Conservation (phyloP, 2,113 vertebrate species). For the Pogonocichla stellata region DNA sequence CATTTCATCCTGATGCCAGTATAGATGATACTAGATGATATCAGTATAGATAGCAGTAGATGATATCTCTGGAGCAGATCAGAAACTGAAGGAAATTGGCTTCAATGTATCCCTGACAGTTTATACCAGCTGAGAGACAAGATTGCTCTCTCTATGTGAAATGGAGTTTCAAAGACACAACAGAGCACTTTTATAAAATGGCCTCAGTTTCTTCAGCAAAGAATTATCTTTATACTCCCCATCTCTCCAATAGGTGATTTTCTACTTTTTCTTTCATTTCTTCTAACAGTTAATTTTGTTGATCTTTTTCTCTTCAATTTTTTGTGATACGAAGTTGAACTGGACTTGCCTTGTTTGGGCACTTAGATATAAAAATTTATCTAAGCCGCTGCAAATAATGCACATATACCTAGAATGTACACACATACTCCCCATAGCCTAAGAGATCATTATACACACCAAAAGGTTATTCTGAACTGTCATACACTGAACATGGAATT, state of each 20-base stretch:
- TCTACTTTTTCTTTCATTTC: slow-evolving; percentile 33
- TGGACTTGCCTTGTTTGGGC: slow-evolving; percentile 5
- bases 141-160: slow-evolving; percentile 22
- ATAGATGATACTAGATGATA: not conserved
- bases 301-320: slow-evolving; percentile 1
- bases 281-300: not conserved
- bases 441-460: not conserved
- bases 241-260: not conserved
- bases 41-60: not conserved
- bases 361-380: not conserved
- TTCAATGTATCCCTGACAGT: not conserved
- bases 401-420: not conserved
- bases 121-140: slow-evolving; percentile 43
- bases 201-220: slow-evolving; percentile 39
- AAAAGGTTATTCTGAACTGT: not conserved
- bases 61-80: not conserved
- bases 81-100: slow-evolving; percentile 28
- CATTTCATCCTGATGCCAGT: not conserved
- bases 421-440: not conserved
- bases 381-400: not conserved
- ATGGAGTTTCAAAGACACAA: slow-evolving; percentile 27
- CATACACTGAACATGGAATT: not conserved
- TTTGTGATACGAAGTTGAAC: slow-evolving; percentile 23
- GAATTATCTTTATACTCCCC: not conserved
- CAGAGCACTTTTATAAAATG: not conserved